phyloP scores from a whole-genome alignment of 2,113 vertebrate genomes.

The Emydocephalus ijimae region DNA sequence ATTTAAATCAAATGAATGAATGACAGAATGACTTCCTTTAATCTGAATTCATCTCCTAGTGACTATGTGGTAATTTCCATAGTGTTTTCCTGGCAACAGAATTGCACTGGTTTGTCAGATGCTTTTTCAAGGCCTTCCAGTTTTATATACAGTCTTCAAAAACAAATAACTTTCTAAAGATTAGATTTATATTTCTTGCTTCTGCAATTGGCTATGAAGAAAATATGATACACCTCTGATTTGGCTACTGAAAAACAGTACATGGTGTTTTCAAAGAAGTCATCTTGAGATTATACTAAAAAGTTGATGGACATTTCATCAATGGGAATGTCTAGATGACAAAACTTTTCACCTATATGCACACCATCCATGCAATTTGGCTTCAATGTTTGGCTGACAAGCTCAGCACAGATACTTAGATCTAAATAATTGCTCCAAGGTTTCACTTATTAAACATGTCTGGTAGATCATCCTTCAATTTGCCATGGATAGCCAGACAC shows the following conservation, averaged over 20 bases:
- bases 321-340: background rate
- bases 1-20: too few relatives aligned
- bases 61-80: background rate
- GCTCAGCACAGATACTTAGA: background rate
- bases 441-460: background rate
- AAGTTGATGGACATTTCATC: background rate
- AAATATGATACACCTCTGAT: background rate
- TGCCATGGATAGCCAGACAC: background rate
- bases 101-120: background rate
- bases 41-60: background rate
- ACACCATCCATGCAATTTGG: background rate
- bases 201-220: background rate
- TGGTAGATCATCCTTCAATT: background rate
- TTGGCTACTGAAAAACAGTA: background rate
- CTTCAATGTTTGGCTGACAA: background rate
- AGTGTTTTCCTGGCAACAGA: background rate
- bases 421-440: background rate
- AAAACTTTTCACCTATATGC: background rate
- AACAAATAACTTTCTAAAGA: background rate
- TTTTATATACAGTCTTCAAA: background rate
- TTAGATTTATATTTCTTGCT: background rate
- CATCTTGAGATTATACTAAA: background rate
- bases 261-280: background rate
- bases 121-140: background rate
- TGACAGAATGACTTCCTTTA: background rate